Base-by-base conservation (phyloP, 2,797 vertebrate species). In the Graptemys geographica region DNA sequence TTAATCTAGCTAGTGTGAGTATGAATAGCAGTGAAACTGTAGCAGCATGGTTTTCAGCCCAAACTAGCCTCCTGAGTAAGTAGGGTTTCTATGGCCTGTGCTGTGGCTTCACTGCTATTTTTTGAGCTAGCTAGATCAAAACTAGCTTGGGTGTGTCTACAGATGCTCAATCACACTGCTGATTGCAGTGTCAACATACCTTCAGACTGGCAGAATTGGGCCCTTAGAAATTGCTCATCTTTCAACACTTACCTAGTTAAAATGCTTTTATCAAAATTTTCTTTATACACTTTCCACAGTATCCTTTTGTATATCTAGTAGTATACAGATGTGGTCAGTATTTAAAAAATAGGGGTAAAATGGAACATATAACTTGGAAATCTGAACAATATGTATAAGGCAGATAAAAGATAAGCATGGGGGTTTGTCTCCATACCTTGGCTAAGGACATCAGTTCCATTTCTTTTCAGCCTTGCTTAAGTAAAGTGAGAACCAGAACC, bases 401-500 rank as follows among this genome's bases (percentile, higher is more conserved):
- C 23, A 31, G 12, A 18, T 92, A 94, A 89, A 86, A 79, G 84
- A 51, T 18, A 89, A 84, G 91, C 8, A 52, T 51, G 51, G 80
- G 53, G 11, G 13, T 4, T 0, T 10, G 83, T 31, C 5, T 91
- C 27, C 33, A 84, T 31, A 37, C 1, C 53, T 37, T 74, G 80
- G 37, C 41, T 83, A 79, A 49, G 15, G 27, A 13, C 82, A 47
- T 8, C 79, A 82, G 79, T 90, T 90, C 89, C 44, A 2, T 90
- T 92, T 86, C 21, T 79, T 79, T 89, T 13, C 19, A 37, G 4
- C 27, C 55, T 92, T 90, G 11, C 44, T 92, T 96, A 83, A 80
- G n/a, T 88, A 76, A 94, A 92, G 53, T 5, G 81, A 95, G 92
- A 94, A 86, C 21, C 81, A 92, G 41, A 55, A 84, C 25, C 82